These are phyloP conservation scores for Epizoanthus illoricatus DNA, from an alignment of 92 coral and sea anemone genomes.

Conservation along the genomic window DNA sequence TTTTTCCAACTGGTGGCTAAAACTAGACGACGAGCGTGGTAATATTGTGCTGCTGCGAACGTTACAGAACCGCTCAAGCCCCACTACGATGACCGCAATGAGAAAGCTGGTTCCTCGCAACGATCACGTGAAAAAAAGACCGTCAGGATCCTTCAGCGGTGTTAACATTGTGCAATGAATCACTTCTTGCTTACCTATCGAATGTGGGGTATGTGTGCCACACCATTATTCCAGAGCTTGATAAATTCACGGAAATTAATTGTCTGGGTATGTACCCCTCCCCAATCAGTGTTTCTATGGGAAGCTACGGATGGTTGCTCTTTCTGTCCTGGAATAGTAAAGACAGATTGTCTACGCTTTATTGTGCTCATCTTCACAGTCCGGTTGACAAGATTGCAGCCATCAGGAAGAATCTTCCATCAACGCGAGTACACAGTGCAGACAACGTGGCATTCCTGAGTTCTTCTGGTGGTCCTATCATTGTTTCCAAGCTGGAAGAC, in stretches of 20 bases:
- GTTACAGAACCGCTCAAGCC: constrained; percentile 15
- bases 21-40: constrained; percentile 33
- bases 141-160: constrained; percentile 52
- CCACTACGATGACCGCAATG: constrained; percentile 10
- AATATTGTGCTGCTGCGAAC: constrained; percentile 41
- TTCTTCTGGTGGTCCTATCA: constrained; percentile 34
- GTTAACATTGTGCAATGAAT: constrained; percentile 25
- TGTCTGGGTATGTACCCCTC: constrained; percentile 45
- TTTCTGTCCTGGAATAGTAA: constrained; percentile 43
- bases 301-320: constrained; percentile 21
- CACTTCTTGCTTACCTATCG: constrained; percentile 21
- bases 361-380: constrained; percentile 39
- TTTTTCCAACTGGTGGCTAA: constrained; percentile 43
- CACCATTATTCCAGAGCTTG: constrained; percentile 50
- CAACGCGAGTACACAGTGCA: constrained; percentile 48
- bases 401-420: constrained; percentile 42
- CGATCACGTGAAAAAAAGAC: constrained; percentile 49
- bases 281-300: constrained; percentile 47
- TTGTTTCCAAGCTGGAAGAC: constrained; percentile 30
- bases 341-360: constrained; percentile 34
- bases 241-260: constrained; percentile 44
- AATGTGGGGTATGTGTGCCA: constrained; percentile 36
- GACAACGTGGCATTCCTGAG: constrained; percentile 40
- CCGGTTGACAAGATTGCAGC: constrained; percentile 34
- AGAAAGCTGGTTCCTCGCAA: constrained; percentile 43